phyloP scores from a whole-genome alignment of 2,113 vertebrate genomes.

The Larimichthys polyactis region DNA sequence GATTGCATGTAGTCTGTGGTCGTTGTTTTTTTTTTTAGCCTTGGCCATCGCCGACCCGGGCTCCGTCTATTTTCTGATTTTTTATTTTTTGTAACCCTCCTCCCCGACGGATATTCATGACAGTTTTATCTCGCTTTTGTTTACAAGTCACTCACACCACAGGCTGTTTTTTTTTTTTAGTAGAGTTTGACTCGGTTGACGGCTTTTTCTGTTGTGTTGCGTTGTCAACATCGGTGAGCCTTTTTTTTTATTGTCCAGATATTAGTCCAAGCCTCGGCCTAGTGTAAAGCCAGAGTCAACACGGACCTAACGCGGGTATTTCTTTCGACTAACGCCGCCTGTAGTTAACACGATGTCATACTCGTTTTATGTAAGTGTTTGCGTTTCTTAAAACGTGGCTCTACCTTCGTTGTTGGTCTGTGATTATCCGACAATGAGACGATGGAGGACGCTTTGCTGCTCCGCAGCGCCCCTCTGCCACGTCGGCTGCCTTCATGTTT shows the following conservation, averaged over 20 bases:
- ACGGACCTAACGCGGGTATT: background rate
- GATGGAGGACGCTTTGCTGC: conserved; percentile 9
- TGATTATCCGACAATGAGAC: fast-evolving
- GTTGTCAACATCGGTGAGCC: background rate
- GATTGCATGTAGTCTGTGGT: conserved; percentile 25
- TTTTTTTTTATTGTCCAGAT: background rate
- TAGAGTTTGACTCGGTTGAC: background rate
- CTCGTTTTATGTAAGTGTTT: fast-evolving
- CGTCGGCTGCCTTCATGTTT: conserved; percentile 60
- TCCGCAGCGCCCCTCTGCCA: conserved; percentile 71
- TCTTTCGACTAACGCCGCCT: background rate
- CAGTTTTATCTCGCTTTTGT: background rate
- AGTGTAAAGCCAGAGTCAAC: fast-evolving
- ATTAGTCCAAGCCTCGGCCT: conserved; percentile 37
- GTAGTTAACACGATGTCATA: too few species aligned
- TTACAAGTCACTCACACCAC: fast-evolving
- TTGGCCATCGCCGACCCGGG: conserved; percentile 6
- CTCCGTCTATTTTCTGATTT: conserved; percentile 50
- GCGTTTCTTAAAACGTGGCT: background rate
- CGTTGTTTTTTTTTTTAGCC: conserved; percentile 8
- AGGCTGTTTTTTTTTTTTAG: fast-evolving
- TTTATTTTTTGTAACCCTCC: background rate
- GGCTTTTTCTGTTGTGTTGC: too few species aligned
- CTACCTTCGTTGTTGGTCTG: too few species aligned
- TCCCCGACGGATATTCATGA: background rate